Conservation (phyloP, 1,140 invertebrate species). For the Drosophila kikkawai region DNA sequence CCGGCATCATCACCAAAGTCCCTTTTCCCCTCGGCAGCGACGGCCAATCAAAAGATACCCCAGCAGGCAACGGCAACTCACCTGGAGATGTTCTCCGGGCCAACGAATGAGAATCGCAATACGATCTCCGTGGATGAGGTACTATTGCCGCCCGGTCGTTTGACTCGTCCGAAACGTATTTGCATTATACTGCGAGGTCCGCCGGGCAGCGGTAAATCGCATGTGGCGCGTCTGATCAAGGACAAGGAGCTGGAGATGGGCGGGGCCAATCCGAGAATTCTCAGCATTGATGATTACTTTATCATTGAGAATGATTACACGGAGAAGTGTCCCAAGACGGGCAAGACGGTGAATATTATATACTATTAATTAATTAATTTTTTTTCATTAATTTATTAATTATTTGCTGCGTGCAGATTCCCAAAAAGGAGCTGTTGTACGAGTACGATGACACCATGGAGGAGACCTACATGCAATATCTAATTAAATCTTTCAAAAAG, state of each 20-base stretch:
- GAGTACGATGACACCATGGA: constrained; percentile 96
- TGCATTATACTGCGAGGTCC: constrained; percentile 95
- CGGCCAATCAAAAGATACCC: constrained; percentile 56
- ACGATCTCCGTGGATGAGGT: constrained; percentile 93
- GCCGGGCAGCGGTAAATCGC: constrained; percentile 94
- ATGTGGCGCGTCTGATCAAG: constrained; percentile 92
- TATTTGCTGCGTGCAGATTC: constrained; percentile 85
- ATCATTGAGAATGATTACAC: constrained; percentile 95
- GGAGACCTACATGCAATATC: constrained; percentile 91
- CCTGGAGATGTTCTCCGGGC: constrained; percentile 58
- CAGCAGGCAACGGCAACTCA: constrained; percentile 1
- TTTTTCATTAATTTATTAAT: background rate
- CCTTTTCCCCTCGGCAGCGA: constrained; percentile 64
- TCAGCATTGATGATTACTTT: constrained; percentile 98
- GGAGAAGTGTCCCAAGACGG: constrained; percentile 91
- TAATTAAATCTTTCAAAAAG: constrained; percentile 96
- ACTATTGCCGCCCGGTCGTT: constrained; percentile 86
- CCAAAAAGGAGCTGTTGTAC: constrained; percentile 92
- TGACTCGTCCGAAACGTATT: constrained; percentile 91
- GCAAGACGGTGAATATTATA: constrained; percentile 88
- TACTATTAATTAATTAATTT: background rate
- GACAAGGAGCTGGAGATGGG: constrained; percentile 87
- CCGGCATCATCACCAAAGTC: constrained; percentile 5
- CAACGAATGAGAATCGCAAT: constrained; percentile 80
- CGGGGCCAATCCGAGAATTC: constrained; percentile 92